Base-by-base conservation (phyloP, 2,888 invertebrate genomes). In the Amphipyra tragopoginis region DNA sequence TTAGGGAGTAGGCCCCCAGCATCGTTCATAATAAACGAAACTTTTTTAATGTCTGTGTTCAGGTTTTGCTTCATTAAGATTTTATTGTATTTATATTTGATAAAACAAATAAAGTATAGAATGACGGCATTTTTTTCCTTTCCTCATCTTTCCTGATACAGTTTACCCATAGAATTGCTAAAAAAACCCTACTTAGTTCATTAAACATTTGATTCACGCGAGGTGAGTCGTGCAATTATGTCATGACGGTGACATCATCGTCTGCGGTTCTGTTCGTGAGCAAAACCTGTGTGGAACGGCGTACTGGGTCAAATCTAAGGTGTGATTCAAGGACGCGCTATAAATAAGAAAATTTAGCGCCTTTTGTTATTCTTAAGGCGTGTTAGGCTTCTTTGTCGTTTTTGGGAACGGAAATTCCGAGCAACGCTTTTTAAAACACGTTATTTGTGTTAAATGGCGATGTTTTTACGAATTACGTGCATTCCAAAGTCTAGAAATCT, bases 171-270 rank as follows among this genome's bases (percentile, higher is more conserved):
- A 38, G 43, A 64, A 52, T 11, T 21, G 43, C n/a, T 21, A 26
- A 49, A 8, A n/a, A 34, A 47, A 47, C 40, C 49, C 9, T 39
- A 57, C 49, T 55, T 14, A 50, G 42, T 69, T 66, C 68, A 54
- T 73, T 67, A 67, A 60, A 64, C 58, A 63, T 58, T 62, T 63
- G 61, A 69, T 61, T 72, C 72, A 80, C 75, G 62, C 68, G 63
- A 76, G 59, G 69, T 59, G 69, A 79, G 56, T 47, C 65, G 43
- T 14, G 56, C 71, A 69, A 72, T 79, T 75, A 81, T 80, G 76
- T 79, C 75, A 82, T 51, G 50, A 48, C 42, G 36, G 47, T 81
- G 82, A 81, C 73, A 80, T 81, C 82, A 80, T 48, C 45, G 64
- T 45, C 48, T 49, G 61, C 47, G 39, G 64, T 50, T 33, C 45